Evolutionary conservation across 2,113 vertebrate genomes (phyloP).

Genomic region (Cavia aperea): DNA sequence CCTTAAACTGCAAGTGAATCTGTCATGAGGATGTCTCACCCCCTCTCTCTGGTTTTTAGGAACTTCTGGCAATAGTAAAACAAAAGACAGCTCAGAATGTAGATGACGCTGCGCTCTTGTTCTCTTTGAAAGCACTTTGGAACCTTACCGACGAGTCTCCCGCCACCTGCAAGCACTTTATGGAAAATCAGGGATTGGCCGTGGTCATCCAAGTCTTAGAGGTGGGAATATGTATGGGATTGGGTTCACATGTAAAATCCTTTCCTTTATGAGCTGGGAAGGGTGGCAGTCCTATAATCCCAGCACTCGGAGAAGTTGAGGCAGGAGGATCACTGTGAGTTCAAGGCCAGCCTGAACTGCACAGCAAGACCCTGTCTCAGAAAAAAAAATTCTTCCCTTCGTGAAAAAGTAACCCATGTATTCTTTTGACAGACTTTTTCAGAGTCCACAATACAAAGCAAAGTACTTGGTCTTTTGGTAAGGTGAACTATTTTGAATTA

Average conservation of each 20-base stretch:
- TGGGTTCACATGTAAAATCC: conserved; percentile 11
- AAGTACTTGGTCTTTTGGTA: conserved; percentile 90
- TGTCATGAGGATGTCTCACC: neutral
- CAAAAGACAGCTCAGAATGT: conserved; percentile 82
- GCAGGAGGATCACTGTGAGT: neutral
- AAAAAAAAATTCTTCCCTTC: conserved; percentile 16
- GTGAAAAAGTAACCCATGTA: conserved; percentile 28
- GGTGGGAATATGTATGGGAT: conserved; percentile 72
- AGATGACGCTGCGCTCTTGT: conserved; percentile 87
- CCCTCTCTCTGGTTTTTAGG: conserved; percentile 72
- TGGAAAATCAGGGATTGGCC: conserved; percentile 87
- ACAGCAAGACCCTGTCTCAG: neutral
- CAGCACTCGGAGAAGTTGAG: neutral
- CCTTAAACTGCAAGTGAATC: neutral
- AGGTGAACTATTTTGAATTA: conserved; percentile 68
- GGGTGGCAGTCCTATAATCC: neutral
- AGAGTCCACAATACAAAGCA: conserved; percentile 87
- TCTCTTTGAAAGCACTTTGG: conserved; percentile 91
- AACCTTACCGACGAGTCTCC: conserved; percentile 91
- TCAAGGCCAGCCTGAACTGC: neutral
- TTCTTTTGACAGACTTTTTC: conserved; percentile 83
- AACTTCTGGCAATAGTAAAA: conserved; percentile 88
- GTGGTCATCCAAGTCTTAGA: conserved; percentile 87
- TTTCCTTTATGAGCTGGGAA: neutral
- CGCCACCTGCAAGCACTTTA: conserved; percentile 85